Evolutionary conservation across 1,140 invertebrate genomes (phyloP).

Genomic region (Brevipalpus yothersi): DNA sequence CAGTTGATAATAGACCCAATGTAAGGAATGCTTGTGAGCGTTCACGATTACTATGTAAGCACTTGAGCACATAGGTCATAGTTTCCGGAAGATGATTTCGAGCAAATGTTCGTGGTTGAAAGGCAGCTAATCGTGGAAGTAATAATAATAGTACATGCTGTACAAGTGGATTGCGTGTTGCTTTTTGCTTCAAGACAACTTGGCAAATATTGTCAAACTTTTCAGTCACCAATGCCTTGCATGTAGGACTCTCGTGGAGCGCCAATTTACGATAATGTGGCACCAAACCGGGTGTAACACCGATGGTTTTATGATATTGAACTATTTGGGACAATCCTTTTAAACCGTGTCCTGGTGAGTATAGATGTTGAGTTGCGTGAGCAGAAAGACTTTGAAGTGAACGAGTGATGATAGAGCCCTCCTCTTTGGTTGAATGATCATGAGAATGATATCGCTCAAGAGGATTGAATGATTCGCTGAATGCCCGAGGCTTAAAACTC

Average conservation of each 20-base stretch:
- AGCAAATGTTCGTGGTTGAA: constrained; percentile 53
- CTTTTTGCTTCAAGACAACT: constrained; percentile 45
- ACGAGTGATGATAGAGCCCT: constrained; percentile 6
- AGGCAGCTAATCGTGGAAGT: constrained; percentile 77
- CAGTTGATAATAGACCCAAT: constrained; percentile 66
- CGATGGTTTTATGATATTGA: constrained; percentile 13
- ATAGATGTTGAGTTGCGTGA: constrained; percentile 4
- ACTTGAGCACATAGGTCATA: constrained; percentile 46
- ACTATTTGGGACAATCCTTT: constrained; percentile 12
- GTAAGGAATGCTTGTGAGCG: constrained; percentile 60
- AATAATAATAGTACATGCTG: constrained; percentile 66
- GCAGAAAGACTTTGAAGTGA: constrained; percentile 8
- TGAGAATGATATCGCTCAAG: constrained; percentile 2
- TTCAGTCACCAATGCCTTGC: constrained; percentile 51
- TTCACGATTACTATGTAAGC: constrained; percentile 52
- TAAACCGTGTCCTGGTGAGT: constrained; percentile 5
- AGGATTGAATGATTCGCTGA: neutral
- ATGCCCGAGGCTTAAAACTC: neutral
- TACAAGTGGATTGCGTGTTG: constrained; percentile 46
- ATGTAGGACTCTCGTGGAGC: constrained; percentile 56
- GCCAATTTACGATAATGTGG: neutral
- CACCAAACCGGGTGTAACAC: constrained; percentile 9
- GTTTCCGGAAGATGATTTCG: constrained; percentile 42
- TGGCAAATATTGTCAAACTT: constrained; percentile 42
- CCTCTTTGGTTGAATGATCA: constrained; percentile 6